These are phyloP conservation scores for Drosophila meridionalis DNA, from an alignment of 2,888 invertebrate genomes.

Conservation along the genomic window DNA sequence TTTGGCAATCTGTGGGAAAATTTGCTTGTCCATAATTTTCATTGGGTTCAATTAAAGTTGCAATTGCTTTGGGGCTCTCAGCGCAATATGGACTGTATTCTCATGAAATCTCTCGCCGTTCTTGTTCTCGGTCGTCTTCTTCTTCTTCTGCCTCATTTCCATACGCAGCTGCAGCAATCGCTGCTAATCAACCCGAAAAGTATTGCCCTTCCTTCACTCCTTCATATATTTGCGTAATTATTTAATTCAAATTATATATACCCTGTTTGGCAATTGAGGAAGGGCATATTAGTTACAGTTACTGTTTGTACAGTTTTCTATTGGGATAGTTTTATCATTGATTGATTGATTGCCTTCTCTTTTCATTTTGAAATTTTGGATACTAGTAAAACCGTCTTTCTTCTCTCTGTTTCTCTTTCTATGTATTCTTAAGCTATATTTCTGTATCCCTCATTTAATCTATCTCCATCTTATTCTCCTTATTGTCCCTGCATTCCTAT, in stretches of 20 bases:
- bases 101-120: constrained; percentile 40
- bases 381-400: too few relatives aligned
- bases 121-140: constrained; percentile 10
- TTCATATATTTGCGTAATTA: constrained; percentile 1
- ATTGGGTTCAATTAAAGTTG: constrained; percentile 69
- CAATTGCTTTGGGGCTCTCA: constrained; percentile 29
- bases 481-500: too few relatives aligned
- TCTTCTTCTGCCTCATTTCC: constrained; percentile 26
- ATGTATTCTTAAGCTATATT: too few relatives aligned
- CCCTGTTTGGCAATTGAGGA: background rate
- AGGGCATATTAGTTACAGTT: background rate
- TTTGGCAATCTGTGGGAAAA: constrained; percentile 74
- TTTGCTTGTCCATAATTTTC: constrained; percentile 72
- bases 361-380: too few relatives aligned
- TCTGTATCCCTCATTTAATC: too few relatives aligned
- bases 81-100: constrained; percentile 61
- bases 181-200: background rate
- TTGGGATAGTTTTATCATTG: too few relatives aligned
- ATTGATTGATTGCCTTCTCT: too few relatives aligned
- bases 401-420: too few relatives aligned
- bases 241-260: background rate
- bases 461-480: too few relatives aligned
- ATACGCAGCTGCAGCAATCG: constrained; percentile 4
- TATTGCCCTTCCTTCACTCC: background rate
- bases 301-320: background rate